Evolutionary conservation across 2,888 invertebrate species (phyloP), one percentile per base, ranked within the genome.

Genomic region (Nomada hirtipes): DNA sequence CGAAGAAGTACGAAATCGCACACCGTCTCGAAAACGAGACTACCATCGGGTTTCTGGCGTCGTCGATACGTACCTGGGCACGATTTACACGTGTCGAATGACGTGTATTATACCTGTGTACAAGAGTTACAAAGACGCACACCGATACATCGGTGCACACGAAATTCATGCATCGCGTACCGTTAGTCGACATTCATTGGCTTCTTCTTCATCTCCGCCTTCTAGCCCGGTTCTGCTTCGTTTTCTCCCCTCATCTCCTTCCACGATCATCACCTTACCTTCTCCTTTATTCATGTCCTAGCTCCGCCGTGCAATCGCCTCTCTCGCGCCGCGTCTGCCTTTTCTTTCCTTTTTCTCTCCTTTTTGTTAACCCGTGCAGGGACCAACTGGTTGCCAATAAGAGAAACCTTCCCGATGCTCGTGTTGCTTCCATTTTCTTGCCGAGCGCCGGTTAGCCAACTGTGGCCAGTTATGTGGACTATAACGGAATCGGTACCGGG

Each of bases 131-230:
- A 36, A 36, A 36, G 0, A 7, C 36, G 1, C 60, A 47, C 69
- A 72, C 53, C 44, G 44, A 77, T 69, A 84, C 74, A 76, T 76
- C 75, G 83, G 72, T 68, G 81, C 84, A 82, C 83, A 84, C 87
- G 83, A 91, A 90, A 91, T 90, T 90, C 89, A 90, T 90, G 89
- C 89, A 90, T 79, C 86, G 86, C 76, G 86, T 90, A 89, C 91
- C 91, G 91, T 91, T 91, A 91, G 84, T 85, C 89, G 90, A 89
- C 91, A 90, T 91, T 91, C 91, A 90, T 90, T 86, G 89, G 89
- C 85, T 87, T 86, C 87, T 82, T 82, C 85, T 87, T 89, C 87
- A 88, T 88, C 89, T 86, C 87, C 83, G 86, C 82, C 84, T 87
- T 86, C 82, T 78, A 68, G 77, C 83, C 61, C 26, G 79, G 75